These are phyloP conservation scores for Thinocorus orbignyianus DNA, from an alignment of 2,113 vertebrate species.

Conservation along the genomic window DNA sequence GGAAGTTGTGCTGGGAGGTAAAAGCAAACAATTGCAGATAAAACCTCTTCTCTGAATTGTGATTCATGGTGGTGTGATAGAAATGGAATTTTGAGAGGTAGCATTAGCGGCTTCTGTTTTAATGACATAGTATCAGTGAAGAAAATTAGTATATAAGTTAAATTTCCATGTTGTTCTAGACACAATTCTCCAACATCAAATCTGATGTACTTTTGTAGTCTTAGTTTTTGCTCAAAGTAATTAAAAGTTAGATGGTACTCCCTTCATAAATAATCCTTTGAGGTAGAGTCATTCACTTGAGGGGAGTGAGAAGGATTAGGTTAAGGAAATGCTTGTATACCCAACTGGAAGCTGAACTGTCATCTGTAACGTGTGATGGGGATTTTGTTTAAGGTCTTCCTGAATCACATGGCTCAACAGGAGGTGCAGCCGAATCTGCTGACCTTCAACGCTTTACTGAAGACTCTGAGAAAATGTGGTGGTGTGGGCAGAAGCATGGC, in stretches of 20 bases:
- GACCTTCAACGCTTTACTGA: slow-evolving; percentile 89
- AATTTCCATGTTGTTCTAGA: neutral
- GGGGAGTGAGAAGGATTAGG: neutral
- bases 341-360: neutral
- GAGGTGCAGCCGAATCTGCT: slow-evolving; percentile 84
- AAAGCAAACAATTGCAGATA: neutral
- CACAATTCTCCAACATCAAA: neutral
- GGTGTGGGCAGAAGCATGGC: slow-evolving; percentile 64
- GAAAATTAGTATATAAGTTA: fast-evolving
- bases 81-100: neutral
- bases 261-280: neutral
- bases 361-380: neutral
- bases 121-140: neutral
- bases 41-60: neutral
- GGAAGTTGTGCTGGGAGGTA: neutral
- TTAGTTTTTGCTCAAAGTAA: neutral
- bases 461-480: slow-evolving; percentile 78
- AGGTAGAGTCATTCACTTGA: neutral
- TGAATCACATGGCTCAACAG: slow-evolving; percentile 89
- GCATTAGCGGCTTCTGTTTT: neutral
- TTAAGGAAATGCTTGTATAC: neutral
- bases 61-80: neutral
- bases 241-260: neutral
- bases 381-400: slow-evolving; percentile 77
- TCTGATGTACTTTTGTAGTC: neutral